Conservation (phyloP, 2,888 invertebrate genomes). For the Stomorhina lunata region DNA sequence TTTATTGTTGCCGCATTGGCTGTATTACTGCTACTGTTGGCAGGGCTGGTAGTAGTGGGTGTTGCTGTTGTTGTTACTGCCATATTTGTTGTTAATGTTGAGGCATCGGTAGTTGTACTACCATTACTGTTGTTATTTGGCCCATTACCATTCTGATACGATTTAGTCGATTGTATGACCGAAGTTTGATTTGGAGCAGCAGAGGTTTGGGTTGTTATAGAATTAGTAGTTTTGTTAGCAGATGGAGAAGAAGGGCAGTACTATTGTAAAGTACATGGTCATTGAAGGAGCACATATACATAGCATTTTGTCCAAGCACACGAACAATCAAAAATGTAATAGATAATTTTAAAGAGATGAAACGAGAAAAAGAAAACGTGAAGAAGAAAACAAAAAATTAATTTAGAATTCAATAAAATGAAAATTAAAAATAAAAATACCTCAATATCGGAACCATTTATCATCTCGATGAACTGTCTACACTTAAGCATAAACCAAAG, state of each 20-base stretch:
- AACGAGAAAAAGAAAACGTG: neutral
- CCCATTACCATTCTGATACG: slow-evolving; percentile 77
- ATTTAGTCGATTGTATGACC: slow-evolving; percentile 89
- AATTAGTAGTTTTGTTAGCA: slow-evolving; percentile 65
- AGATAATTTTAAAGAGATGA: slow-evolving; percentile 16
- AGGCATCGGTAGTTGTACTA: slow-evolving; percentile 68
- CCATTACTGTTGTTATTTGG: slow-evolving; percentile 69
- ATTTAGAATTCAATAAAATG: slow-evolving; percentile 50
- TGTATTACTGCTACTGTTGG: slow-evolving; percentile 71
- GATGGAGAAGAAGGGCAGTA: slow-evolving; percentile 70
- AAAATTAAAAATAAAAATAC: slow-evolving; percentile 76
- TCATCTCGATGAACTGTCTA: slow-evolving; percentile 99
- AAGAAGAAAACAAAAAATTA: slow-evolving; percentile 47
- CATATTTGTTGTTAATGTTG: neutral
- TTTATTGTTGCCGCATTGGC: slow-evolving; percentile 69
- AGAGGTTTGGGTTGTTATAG: slow-evolving; percentile 72
- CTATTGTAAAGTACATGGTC: slow-evolving; percentile 67
- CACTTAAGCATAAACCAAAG: slow-evolving; percentile 97
- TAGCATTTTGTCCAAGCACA: neutral
- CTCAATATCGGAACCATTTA: slow-evolving; percentile 92
- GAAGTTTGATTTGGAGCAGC: slow-evolving; percentile 84
- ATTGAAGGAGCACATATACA: neutral
- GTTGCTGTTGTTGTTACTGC: neutral
- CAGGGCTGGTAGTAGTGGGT: slow-evolving; percentile 34
- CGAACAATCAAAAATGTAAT: slow-evolving; percentile 30